Percentiles rank a stretch among this genome's conserved stretches.
Evolutionary conservation across 2,113 vertebrate genomes (phyloP).

Genomic region (Heliornis fulica): DNA sequence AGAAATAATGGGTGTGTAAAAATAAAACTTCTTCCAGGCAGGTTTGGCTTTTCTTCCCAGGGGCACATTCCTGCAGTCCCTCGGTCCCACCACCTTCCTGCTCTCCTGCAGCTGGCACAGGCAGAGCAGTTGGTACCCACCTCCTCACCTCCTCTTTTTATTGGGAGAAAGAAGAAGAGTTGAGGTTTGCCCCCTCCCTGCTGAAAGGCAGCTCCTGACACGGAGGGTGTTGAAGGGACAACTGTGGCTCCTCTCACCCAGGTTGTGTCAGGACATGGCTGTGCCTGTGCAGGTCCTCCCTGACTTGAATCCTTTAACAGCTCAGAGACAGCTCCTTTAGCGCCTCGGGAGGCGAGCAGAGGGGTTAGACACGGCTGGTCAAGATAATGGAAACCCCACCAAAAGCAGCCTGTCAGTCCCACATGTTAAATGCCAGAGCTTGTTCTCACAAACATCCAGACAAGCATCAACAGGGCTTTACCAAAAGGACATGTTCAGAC

Average conservation of each 20-base stretch:
- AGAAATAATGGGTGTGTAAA: background rate
- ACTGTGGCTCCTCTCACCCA: fast-evolving
- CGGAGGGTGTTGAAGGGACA: background rate
- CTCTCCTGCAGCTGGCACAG: background rate
- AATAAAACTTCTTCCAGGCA: conserved; percentile 18
- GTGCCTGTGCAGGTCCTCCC: background rate
- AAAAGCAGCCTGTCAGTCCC: background rate
- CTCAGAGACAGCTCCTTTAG: background rate
- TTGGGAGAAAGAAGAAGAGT: background rate
- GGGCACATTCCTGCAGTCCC: background rate
- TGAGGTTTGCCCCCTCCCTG: background rate
- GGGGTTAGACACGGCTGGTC: background rate
- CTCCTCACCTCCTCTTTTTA: background rate
- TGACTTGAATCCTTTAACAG: background rate
- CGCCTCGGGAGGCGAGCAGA: fast-evolving
- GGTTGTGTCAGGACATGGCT: background rate
- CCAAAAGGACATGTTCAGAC: background rate
- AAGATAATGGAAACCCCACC: background rate
- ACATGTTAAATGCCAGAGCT: background rate
- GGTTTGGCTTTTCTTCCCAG: background rate
- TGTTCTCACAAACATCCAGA: background rate
- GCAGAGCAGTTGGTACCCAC: fast-evolving
- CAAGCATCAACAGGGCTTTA: background rate
- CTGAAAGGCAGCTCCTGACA: background rate
- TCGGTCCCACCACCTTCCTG: background rate